Evolutionary conservation across 2,113 vertebrate species (phyloP).

Genomic region (Dicerorhinus sumatrensis): DNA sequence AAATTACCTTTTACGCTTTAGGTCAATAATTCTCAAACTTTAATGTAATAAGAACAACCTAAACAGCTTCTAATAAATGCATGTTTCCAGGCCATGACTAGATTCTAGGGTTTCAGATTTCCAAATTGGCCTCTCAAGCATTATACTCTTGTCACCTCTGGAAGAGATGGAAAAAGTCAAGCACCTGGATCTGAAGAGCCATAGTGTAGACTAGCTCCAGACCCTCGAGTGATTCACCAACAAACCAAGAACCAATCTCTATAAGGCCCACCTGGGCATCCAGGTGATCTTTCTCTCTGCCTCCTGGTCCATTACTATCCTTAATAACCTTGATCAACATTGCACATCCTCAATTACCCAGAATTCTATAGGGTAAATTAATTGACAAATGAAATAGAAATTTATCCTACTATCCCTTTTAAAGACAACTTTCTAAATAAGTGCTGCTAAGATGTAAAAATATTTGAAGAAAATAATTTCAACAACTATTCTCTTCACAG

Average conservation of each 20-base stretch:
- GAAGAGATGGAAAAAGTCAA: background rate
- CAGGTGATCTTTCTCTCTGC: background rate
- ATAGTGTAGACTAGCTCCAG: background rate
- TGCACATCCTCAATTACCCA: background rate
- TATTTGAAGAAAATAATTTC: background rate
- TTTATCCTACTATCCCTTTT: background rate
- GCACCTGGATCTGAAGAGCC: background rate
- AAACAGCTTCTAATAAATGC: background rate
- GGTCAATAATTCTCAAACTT: background rate
- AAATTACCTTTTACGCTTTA: background rate
- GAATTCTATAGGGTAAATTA: background rate
- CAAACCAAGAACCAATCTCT: background rate
- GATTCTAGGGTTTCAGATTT: slow-evolving; percentile 19
- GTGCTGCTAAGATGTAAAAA: background rate
- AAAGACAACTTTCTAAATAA: background rate
- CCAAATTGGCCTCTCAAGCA: background rate
- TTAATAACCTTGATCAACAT: background rate
- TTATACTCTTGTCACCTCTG: background rate
- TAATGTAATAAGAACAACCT: background rate
- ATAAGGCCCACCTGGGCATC: background rate
- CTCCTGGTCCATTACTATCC: background rate
- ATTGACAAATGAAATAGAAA: background rate
- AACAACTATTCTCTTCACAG: background rate
- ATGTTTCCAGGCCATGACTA: background rate
- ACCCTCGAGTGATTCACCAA: background rate